Conservation (phyloP, 2,113 vertebrate species). For the Callipepla squamata region DNA sequence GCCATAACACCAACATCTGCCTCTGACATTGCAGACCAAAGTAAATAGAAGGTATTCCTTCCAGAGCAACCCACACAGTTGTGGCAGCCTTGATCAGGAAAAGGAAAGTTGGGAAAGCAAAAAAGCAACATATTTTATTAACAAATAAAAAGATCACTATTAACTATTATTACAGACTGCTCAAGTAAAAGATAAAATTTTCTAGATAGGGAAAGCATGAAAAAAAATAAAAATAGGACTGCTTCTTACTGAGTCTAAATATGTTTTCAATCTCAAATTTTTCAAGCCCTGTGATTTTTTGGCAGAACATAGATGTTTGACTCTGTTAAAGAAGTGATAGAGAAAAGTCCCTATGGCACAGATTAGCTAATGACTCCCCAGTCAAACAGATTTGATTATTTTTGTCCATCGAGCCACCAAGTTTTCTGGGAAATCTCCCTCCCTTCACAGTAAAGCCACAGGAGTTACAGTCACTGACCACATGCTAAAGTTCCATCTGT, state of each 20-base stretch:
- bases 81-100: neutral
- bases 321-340: neutral
- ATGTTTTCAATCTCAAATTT: neutral
- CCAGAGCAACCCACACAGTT: neutral
- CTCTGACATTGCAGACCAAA: no score
- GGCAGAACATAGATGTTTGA: neutral
- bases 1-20: no score
- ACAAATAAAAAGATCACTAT: no score
- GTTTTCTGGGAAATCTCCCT: neutral
- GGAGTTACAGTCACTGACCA: neutral
- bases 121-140: neutral
- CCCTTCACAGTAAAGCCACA: neutral
- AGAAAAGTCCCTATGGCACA: neutral
- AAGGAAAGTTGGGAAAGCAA: neutral
- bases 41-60: no score
- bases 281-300: slow-evolving; percentile 3
- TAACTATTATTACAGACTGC: neutral
- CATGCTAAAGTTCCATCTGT: neutral
- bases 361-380: neutral
- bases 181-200: neutral
- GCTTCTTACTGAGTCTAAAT: neutral
- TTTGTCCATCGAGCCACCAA: neutral
- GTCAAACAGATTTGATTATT: neutral
- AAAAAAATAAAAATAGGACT: neutral
- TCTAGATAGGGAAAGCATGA: neutral